Percentiles rank a stretch among this genome's conserved stretches.
Evolutionary conservation across 1,140 invertebrate species (phyloP).

Genomic region (Paraescarpia echinospica): DNA sequence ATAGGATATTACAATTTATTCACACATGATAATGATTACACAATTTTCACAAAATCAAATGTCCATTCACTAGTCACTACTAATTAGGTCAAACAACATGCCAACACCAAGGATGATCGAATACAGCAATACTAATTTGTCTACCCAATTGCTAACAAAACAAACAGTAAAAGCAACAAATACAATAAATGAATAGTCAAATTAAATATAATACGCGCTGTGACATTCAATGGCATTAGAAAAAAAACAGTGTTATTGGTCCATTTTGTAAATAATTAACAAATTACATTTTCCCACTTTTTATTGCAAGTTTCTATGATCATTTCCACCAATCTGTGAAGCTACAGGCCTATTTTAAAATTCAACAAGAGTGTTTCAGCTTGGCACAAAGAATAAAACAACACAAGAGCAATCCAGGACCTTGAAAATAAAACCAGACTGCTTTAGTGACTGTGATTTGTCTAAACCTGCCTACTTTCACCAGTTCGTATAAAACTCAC

Average conservation of each 20-base stretch:
- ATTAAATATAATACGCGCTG: background rate
- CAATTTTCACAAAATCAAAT: background rate
- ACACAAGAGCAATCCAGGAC: background rate
- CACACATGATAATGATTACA: no score
- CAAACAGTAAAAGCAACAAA: background rate
- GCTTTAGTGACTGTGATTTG: background rate
- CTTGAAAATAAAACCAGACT: background rate
- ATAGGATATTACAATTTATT: no score
- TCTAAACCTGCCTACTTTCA: background rate
- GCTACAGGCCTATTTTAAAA: background rate
- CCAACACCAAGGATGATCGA: background rate
- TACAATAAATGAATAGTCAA: background rate
- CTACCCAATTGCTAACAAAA: background rate
- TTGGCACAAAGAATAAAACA: background rate
- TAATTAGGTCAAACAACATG: background rate
- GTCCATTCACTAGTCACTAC: background rate
- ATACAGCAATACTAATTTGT: background rate
- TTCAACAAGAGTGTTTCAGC: background rate
- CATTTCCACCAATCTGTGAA: background rate
- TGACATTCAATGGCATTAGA: background rate
- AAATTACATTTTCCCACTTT: background rate
- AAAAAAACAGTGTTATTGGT: no score
- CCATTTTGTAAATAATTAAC: background rate
- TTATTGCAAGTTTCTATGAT: background rate
- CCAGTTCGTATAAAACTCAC: conserved; percentile 11